phyloP scores from a whole-genome alignment of 2,888 invertebrate species.

The Bursaphelenchus okinawaensis region DNA sequence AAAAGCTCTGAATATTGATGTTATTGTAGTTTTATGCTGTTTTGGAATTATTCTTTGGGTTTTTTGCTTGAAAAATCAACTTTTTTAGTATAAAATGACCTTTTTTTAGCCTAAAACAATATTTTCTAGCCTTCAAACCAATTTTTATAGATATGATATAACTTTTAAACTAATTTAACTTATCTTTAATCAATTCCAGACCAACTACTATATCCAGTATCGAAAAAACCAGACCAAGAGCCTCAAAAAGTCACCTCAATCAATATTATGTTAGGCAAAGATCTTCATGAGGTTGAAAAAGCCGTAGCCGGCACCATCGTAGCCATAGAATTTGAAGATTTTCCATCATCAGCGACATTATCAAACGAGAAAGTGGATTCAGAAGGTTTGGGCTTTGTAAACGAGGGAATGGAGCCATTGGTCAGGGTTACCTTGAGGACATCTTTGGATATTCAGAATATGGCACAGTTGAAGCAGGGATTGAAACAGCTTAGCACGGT shows the following conservation, averaged over 20 bases:
- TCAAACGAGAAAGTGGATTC: constrained; percentile 64
- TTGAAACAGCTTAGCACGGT: constrained; percentile 42
- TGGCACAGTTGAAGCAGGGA: constrained; percentile 59
- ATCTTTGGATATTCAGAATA: constrained; percentile 62
- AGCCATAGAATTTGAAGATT: constrained; percentile 36
- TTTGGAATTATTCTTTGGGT: too few species aligned
- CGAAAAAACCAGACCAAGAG: neutral
- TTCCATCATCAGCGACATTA: constrained; percentile 68
- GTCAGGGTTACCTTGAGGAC: constrained; percentile 75
- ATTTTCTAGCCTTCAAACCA: too few species aligned
- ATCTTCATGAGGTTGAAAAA: constrained; percentile 70
- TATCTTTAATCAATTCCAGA: neutral
- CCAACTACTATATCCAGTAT: neutral
- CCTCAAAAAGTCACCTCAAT: constrained; percentile 6
- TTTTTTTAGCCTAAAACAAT: too few species aligned
- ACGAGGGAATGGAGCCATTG: constrained; percentile 78
- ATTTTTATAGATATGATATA: neutral
- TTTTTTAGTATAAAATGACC: too few species aligned
- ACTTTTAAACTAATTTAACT: neutral
- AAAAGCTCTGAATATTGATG: too few species aligned
- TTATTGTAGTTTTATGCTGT: too few species aligned
- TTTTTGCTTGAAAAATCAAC: too few species aligned
- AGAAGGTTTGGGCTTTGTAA: constrained; percentile 77
- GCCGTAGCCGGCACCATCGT: constrained; percentile 44
- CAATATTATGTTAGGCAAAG: constrained; percentile 78